These are phyloP conservation scores for Tenebrio molitor DNA, from an alignment of 1,140 invertebrate species.

Conservation along the genomic window DNA sequence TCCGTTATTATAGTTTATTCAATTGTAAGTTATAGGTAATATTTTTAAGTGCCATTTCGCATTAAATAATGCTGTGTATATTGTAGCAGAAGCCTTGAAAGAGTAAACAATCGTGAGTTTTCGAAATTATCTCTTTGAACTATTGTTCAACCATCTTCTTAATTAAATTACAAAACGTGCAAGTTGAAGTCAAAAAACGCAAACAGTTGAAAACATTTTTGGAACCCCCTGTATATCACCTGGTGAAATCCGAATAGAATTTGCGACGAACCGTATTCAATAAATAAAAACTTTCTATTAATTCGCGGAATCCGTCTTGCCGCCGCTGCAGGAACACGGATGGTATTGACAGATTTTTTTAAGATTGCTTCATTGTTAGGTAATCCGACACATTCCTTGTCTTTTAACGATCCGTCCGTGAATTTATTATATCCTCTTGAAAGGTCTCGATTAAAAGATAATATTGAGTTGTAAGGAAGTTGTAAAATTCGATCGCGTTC, in stretches of 20 bases:
- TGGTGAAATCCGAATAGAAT: constrained; percentile 12
- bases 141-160: too few species aligned
- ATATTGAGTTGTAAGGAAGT: background rate
- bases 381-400: background rate
- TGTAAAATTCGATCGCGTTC: background rate
- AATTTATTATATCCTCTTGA: constrained; percentile 3
- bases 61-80: too few species aligned
- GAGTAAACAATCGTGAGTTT: too few species aligned
- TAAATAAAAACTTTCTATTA: constrained; percentile 26
- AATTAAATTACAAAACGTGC: too few species aligned
- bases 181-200: too few species aligned
- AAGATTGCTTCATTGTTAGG: background rate
- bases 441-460: background rate
- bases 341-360: constrained; percentile 17
- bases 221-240: background rate
- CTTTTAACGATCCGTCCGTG: background rate
- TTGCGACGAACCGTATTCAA: background rate
- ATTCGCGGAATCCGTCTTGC: constrained; percentile 1
- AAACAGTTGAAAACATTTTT: too few species aligned
- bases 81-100: too few species aligned
- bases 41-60: constrained; percentile 20
- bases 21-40: constrained; percentile 33
- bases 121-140: too few species aligned
- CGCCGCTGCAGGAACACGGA: background rate
- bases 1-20: constrained; percentile 15